Percentiles rank a stretch among this genome's conserved stretches.
Conservation (phyloP, 2,888 invertebrate species). For the Halictus ligatus region DNA sequence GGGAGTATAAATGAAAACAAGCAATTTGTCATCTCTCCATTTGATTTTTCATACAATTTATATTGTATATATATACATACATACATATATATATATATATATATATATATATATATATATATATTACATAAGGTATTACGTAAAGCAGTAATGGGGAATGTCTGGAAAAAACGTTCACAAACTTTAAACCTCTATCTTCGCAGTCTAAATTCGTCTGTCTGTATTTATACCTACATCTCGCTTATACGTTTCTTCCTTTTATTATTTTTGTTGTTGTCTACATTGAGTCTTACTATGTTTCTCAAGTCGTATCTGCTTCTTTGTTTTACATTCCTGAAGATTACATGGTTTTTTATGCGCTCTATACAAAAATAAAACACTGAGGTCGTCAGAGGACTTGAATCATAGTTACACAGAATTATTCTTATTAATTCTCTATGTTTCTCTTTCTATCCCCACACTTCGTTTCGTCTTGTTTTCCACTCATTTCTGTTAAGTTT, state of each 20-base stretch:
- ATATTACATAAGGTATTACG: constrained; percentile 80
- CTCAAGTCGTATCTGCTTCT: constrained; percentile 57
- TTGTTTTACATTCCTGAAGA: constrained; percentile 70
- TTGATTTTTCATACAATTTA: constrained; percentile 69
- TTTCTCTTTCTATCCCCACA: constrained; percentile 14
- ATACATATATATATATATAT: constrained; percentile 19
- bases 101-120: constrained; percentile 61
- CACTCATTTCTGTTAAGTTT: not conserved
- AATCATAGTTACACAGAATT: constrained; percentile 74
- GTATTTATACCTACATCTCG: constrained; percentile 56
- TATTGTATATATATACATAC: constrained; percentile 50
- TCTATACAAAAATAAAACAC: constrained; percentile 83
- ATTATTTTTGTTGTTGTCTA: constrained; percentile 41
- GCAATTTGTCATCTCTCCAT: constrained; percentile 35
- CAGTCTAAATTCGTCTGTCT: constrained; percentile 74
- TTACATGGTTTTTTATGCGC: constrained; percentile 74
- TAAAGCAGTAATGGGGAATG: constrained; percentile 81
- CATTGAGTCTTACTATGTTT: constrained; percentile 59
- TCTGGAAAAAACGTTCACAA: constrained; percentile 77
- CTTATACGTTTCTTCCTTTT: constrained; percentile 44
- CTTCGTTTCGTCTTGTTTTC: constrained; percentile 17
- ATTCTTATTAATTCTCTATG: constrained; percentile 51
- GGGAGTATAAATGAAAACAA: constrained; percentile 32
- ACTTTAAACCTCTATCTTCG: constrained; percentile 74
- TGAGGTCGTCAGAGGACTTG: constrained; percentile 79